phyloP scores from a whole-genome alignment of 2,113 vertebrate genomes.

The Leptodactylus fuscus region DNA sequence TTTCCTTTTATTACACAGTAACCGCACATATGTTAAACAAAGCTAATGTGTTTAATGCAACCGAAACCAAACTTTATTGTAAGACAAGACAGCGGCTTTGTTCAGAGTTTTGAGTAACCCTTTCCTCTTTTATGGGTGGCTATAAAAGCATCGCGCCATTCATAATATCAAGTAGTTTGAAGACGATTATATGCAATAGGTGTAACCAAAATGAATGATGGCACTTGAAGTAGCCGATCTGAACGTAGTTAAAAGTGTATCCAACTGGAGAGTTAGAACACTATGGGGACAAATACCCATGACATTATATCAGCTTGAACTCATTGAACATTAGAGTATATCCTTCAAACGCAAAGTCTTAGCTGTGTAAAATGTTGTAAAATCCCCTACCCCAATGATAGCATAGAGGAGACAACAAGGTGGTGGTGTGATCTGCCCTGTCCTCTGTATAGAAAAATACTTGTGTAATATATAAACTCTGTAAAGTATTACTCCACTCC shows the following conservation, averaged over 20 bases:
- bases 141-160: conserved; percentile 2
- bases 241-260: neutral
- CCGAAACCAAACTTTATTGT: conserved; percentile 61
- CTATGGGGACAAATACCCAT: too few relatives aligned
- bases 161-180: neutral
- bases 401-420: too few relatives aligned
- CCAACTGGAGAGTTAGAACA: too few relatives aligned
- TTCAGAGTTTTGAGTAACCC: conserved; percentile 48
- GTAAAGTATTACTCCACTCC: too few relatives aligned
- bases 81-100: conserved; percentile 52
- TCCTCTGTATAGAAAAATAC: too few relatives aligned
- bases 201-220: neutral
- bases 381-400: too few relatives aligned
- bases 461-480: too few relatives aligned
- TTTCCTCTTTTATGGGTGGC: conserved; percentile 25
- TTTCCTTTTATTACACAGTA: conserved; percentile 57
- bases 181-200: neutral
- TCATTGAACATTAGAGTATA: too few relatives aligned
- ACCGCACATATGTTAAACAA: conserved; percentile 61
- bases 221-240: neutral
- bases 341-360: too few relatives aligned
- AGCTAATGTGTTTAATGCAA: conserved; percentile 61
- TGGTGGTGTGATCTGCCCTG: too few relatives aligned
- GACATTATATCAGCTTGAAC: too few relatives aligned
- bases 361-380: too few relatives aligned